phyloP scores from a whole-genome alignment of 2,113 vertebrate genomes.

The Hepsetus odoe region DNA sequence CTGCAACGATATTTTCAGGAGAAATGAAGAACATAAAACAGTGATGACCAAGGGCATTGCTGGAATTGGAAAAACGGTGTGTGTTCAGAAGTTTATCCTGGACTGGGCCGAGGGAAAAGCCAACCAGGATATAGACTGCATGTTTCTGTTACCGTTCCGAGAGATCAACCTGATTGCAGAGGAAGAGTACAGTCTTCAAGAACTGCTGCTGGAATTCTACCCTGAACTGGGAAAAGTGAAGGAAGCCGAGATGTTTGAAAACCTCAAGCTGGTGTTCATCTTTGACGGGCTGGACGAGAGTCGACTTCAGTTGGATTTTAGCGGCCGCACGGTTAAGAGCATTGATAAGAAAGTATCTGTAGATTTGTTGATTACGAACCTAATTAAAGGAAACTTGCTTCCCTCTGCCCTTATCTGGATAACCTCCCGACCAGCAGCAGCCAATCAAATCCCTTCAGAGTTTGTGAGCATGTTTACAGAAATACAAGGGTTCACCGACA shows the following conservation, averaged over 20 bases:
- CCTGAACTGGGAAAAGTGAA: constrained; percentile 38
- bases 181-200: constrained; percentile 42
- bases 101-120: constrained; percentile 50
- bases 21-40: background rate
- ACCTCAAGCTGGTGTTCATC: constrained; percentile 31
- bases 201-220: constrained; percentile 46
- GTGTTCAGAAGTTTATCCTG: constrained; percentile 52
- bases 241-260: constrained; percentile 7
- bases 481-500: constrained; percentile 55
- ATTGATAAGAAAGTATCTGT: constrained; percentile 4
- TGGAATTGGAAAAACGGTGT: constrained; percentile 54
- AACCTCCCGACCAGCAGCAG: constrained; percentile 50
- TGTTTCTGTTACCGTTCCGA: constrained; percentile 54
- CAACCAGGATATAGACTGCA: constrained; percentile 44
- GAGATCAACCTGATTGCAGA: constrained; percentile 55
- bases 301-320: constrained; percentile 39
- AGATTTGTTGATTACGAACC: constrained; percentile 42
- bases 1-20: constrained; percentile 47
- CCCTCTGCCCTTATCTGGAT: constrained; percentile 50
- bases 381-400: constrained; percentile 45
- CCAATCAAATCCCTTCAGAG: constrained; percentile 42
- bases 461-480: constrained; percentile 52
- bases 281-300: constrained; percentile 57
- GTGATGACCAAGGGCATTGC: constrained; percentile 57
- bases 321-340: background rate